A percentile compares a stretch with the other conserved stretches of the same genome.
Conservation (phyloP, 1,140 invertebrate genomes). For the Zaprionus vittiger region DNA sequence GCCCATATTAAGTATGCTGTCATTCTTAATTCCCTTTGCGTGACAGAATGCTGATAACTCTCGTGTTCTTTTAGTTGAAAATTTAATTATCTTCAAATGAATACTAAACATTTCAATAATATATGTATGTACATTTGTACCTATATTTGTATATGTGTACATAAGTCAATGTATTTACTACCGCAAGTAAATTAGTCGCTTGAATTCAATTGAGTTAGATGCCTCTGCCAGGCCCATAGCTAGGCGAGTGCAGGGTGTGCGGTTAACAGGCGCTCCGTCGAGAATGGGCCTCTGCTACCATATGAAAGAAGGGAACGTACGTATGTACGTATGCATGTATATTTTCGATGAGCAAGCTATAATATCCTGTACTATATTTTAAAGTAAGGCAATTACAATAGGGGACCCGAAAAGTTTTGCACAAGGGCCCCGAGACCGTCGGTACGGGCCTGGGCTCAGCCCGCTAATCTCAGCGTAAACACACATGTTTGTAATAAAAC, state of each 20-base stretch:
- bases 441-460: neutral
- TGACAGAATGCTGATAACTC: neutral
- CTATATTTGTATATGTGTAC: neutral
- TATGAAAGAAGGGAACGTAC: too few relatives aligned
- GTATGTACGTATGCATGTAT: too few relatives aligned
- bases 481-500: constrained; percentile 18
- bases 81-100: constrained; percentile 1
- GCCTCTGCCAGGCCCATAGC: neutral
- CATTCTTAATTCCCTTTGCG: constrained; percentile 31
- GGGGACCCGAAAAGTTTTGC: too few relatives aligned
- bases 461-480: constrained; percentile 6
- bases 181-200: neutral
- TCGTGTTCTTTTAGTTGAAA: neutral
- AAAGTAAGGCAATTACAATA: too few relatives aligned
- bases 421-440: too few relatives aligned
- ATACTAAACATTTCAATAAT: neutral
- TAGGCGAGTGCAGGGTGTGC: too few relatives aligned
- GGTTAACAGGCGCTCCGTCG: too few relatives aligned
- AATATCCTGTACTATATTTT: too few relatives aligned
- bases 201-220: neutral
- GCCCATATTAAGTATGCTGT: neutral
- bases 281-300: too few relatives aligned
- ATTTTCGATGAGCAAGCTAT: too few relatives aligned
- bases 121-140: neutral
- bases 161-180: neutral